Evolutionary conservation across 2,888 invertebrate genomes (phyloP).

Genomic region (Germaria angustata): DNA sequence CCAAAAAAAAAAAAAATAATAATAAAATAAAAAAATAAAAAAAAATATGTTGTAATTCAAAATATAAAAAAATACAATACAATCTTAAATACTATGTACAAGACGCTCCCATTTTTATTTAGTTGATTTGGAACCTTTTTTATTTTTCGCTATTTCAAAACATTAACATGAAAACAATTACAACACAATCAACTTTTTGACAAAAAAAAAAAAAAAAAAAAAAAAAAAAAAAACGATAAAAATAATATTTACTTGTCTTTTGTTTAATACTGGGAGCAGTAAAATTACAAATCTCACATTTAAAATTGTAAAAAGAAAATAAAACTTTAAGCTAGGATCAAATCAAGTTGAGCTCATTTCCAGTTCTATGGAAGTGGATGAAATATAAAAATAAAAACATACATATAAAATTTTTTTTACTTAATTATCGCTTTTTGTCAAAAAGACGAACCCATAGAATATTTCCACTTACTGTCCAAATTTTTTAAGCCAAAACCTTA

Average conservation of each 20-base stretch:
- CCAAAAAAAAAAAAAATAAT: background rate
- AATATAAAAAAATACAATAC: background rate
- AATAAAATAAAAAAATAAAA: too few species aligned
- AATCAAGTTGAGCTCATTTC: background rate
- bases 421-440: background rate
- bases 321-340: background rate
- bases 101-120: slow-evolving; percentile 40
- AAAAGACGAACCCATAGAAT: background rate
- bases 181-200: slow-evolving; percentile 30
- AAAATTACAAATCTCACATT: slow-evolving; percentile 12
- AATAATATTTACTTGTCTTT: background rate
- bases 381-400: background rate
- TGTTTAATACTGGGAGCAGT: slow-evolving; percentile 21
- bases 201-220: slow-evolving; percentile 9
- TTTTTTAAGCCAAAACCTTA: background rate
- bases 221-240: slow-evolving; percentile 13
- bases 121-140: background rate
- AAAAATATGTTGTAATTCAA: too few species aligned
- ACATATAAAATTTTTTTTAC: background rate
- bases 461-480: background rate
- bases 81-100: slow-evolving; percentile 11
- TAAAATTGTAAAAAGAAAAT: background rate
- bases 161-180: slow-evolving; percentile 43
- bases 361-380: slow-evolving; percentile 1
- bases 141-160: slow-evolving; percentile 16